Evolutionary conservation across 2,888 invertebrate genomes (phyloP).

Genomic region (Drosophila neutralis): DNA sequence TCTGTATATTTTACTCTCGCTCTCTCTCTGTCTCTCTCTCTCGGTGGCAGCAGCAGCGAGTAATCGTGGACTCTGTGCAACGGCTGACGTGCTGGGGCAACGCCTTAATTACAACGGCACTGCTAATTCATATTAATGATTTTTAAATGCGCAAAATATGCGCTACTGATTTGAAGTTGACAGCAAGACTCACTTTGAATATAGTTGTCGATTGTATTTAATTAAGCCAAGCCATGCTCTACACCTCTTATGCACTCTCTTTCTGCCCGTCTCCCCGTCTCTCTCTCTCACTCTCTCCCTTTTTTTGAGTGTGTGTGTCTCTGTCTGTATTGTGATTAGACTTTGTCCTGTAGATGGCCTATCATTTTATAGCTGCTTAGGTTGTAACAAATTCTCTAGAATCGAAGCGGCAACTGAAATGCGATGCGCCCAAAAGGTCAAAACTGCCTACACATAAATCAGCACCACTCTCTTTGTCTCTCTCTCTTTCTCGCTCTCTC

Average conservation of each 20-base stretch:
- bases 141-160: slow-evolving; percentile 80
- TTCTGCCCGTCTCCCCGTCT: not conserved
- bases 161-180: slow-evolving; percentile 68
- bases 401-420: slow-evolving; percentile 48
- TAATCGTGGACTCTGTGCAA: slow-evolving; percentile 28
- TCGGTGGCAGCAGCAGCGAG: slow-evolving; percentile 12
- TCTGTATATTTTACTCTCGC: not conserved
- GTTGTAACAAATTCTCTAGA: slow-evolving; percentile 47
- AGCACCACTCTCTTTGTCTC: slow-evolving; percentile 22
- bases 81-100: slow-evolving; percentile 24
- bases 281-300: not conserved
- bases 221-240: slow-evolving; percentile 49
- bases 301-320: not conserved
- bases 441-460: slow-evolving; percentile 52
- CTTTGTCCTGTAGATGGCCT: slow-evolving; percentile 58
- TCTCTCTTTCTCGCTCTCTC: not conserved
- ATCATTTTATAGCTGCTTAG: slow-evolving; percentile 46
- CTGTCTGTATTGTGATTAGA: slow-evolving; percentile 18
- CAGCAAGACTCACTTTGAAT: slow-evolving; percentile 41
- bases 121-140: slow-evolving; percentile 80
- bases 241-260: not conserved
- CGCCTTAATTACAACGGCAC: slow-evolving; percentile 69
- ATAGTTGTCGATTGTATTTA: slow-evolving; percentile 77
- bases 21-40: not conserved
- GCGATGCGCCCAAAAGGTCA: slow-evolving; percentile 72